Percentiles rank a stretch among this genome's conserved stretches.
Conservation (phyloP, 2,888 invertebrate species). For the Agrochola lychnidis region DNA sequence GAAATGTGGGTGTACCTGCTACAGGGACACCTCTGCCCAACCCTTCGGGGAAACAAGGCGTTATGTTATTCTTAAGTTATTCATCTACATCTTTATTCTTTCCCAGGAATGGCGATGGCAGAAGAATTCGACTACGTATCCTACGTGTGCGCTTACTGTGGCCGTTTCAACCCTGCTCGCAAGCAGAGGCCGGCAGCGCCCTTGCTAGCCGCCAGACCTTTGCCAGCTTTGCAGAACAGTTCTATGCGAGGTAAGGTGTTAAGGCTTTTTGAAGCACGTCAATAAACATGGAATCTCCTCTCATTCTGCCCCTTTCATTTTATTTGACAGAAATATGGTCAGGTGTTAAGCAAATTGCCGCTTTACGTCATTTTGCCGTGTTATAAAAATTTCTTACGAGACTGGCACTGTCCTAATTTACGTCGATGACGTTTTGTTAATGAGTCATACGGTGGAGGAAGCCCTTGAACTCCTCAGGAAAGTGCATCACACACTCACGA, state of each 20-base stretch:
- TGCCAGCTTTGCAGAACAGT: conserved; percentile 57
- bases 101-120: conserved; percentile 92
- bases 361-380: not conserved
- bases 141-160: conserved; percentile 98
- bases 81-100: not conserved
- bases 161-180: conserved; percentile 95
- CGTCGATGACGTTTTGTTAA: too few relatives aligned
- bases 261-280: not conserved
- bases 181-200: conserved; percentile 96
- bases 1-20: too few relatives aligned
- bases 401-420: too few relatives aligned
- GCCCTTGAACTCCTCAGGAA: too few relatives aligned
- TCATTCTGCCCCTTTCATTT: not conserved
- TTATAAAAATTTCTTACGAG: not conserved
- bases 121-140: conserved; percentile 94
- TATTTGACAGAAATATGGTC: not conserved
- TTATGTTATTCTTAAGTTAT: too few relatives aligned
- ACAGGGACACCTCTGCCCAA: too few relatives aligned
- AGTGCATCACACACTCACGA: too few relatives aligned
- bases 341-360: not conserved
- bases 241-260: conserved; percentile 55
- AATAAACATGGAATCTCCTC: not conserved
- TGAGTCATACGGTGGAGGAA: too few relatives aligned
- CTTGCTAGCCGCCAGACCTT: conserved; percentile 72
- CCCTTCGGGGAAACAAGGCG: too few relatives aligned